Conservation (phyloP, 2,113 vertebrate species). For the Catharus minimus region DNA sequence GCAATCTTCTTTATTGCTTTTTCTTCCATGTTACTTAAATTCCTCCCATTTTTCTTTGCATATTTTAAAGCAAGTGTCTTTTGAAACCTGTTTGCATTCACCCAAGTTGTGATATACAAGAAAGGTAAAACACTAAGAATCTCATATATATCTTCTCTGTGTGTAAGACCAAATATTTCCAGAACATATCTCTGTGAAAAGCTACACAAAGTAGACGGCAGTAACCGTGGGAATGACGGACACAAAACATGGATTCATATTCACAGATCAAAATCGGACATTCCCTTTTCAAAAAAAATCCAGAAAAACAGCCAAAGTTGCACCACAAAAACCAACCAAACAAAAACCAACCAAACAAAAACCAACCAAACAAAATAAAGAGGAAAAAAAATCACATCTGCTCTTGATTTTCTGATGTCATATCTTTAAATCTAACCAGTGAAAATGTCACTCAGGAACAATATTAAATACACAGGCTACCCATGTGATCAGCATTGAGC, state of each 20-base stretch:
- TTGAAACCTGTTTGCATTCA: neutral
- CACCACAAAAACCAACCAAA: neutral
- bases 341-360: neutral
- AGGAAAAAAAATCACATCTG: neutral
- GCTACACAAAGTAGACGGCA: neutral
- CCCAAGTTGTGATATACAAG: neutral
- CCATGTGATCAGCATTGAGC: neutral
- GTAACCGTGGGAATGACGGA: neutral
- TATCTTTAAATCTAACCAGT: neutral
- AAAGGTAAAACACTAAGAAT: neutral
- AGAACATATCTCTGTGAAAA: neutral
- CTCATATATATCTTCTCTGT: neutral
- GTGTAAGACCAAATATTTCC: neutral
- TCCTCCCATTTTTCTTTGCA: accelerated
- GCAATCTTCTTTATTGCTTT: neutral
- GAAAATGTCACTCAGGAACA: neutral
- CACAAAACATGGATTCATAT: neutral
- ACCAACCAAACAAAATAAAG: neutral
- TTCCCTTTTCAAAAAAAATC: neutral
- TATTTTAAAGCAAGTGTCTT: neutral
- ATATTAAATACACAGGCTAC: neutral
- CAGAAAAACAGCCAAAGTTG: neutral
- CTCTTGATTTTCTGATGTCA: neutral
- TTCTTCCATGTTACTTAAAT: neutral
- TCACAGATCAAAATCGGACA: neutral